Conservation (phyloP, 2,888 invertebrate species). For the Chymomyza caudatula region DNA sequence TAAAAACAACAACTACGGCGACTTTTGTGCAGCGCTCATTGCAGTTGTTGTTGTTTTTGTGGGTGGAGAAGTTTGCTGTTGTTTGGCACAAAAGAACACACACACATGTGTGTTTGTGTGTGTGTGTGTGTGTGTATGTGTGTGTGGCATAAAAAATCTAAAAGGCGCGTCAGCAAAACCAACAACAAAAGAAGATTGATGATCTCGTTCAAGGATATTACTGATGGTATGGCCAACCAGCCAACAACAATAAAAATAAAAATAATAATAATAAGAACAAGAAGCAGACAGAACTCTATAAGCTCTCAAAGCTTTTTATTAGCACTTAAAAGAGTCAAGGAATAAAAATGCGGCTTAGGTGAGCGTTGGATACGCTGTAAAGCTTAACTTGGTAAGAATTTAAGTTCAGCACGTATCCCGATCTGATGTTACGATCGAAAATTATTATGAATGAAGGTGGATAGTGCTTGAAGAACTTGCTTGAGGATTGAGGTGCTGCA, state of each 20-base stretch:
- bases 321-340: not conserved
- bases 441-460: too few species aligned
- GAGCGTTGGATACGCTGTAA: too few species aligned
- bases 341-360: not conserved
- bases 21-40: constrained; percentile 28
- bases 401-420: too few species aligned
- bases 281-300: not conserved
- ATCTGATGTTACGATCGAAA: too few species aligned
- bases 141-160: constrained; percentile 31
- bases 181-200: constrained; percentile 66
- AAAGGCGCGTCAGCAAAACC: constrained; percentile 18
- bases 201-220: constrained; percentile 75
- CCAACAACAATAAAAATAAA: constrained; percentile 15
- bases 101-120: not conserved
- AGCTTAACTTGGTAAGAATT: not conserved
- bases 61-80: constrained; percentile 11
- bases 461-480: too few species aligned
- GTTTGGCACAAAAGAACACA: constrained; percentile 43
- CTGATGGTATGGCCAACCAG: not conserved
- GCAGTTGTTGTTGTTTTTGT: constrained; percentile 23
- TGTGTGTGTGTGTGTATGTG: not conserved
- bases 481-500: too few species aligned
- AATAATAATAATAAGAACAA: not conserved
- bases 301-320: constrained; percentile 7
- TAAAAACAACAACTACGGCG: constrained; percentile 19